phyloP scores from a whole-genome alignment of 2,888 invertebrate genomes.

The Meiosimyza decipiens region DNA sequence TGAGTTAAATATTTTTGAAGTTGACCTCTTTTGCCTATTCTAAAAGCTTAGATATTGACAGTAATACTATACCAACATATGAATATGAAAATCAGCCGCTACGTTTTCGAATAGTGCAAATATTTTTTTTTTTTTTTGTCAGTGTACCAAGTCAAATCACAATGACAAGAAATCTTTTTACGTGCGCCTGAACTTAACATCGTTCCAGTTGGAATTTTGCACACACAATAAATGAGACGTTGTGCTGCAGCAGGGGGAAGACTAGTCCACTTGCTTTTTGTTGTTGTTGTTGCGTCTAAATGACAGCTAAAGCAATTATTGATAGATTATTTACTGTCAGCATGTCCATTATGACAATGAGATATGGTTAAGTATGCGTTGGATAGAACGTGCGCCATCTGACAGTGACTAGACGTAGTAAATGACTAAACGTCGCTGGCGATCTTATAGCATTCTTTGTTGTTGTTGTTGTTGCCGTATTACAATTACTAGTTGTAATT shows the following conservation, averaged over 20 bases:
- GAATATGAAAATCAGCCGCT: too few species aligned
- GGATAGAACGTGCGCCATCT: conserved; percentile 36
- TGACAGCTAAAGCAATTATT: conserved; percentile 58
- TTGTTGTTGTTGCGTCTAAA: neutral
- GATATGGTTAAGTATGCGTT: conserved; percentile 44
- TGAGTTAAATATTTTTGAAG: too few species aligned
- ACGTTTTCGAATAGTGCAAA: too few species aligned
- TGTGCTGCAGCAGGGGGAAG: conserved; percentile 46
- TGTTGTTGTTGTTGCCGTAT: too few species aligned
- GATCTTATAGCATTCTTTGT: too few species aligned
- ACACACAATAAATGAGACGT: conserved; percentile 36
- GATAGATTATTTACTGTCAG: conserved; percentile 65
- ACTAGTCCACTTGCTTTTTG: neutral
- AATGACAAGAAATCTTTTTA: conserved; percentile 51
- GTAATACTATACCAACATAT: too few species aligned
- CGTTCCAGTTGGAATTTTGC: conserved; percentile 3
- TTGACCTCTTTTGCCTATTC: too few species aligned
- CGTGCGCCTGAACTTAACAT: conserved; percentile 28
- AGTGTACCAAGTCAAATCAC: conserved; percentile 8
- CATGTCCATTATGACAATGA: conserved; percentile 53
- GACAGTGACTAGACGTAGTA: conserved; percentile 47
- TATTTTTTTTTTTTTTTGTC: too few species aligned
- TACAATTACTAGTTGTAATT: too few species aligned
- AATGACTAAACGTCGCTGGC: too few species aligned
- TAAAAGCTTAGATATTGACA: too few species aligned